phyloP scores from a whole-genome alignment of 64 coral and sea anemone genomes.

The Stichodactyla helianthus region DNA sequence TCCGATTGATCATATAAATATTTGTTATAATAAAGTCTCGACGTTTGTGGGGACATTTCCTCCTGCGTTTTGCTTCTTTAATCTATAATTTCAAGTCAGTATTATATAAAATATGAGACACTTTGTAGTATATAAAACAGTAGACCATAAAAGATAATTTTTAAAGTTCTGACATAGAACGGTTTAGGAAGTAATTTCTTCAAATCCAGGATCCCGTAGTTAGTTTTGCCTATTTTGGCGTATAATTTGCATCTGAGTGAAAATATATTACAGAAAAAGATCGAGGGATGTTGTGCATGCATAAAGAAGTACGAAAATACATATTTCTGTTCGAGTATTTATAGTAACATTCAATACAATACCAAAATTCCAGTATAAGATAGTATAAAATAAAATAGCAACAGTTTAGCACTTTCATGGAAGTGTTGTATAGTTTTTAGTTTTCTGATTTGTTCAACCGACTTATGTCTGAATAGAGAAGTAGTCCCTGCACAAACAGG shows the following conservation, averaged over 20 bases:
- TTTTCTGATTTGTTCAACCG: neutral
- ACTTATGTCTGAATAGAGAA: too few relatives aligned
- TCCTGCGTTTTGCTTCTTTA: neutral
- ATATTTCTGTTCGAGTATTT: constrained; percentile 1
- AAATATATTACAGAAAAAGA: neutral
- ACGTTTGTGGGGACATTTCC: neutral
- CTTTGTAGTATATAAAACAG: neutral
- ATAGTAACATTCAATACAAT: neutral
- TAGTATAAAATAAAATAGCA: constrained; percentile 7
- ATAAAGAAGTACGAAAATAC: neutral
- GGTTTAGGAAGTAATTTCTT: neutral
- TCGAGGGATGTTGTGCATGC: neutral
- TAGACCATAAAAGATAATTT: neutral
- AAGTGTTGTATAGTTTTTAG: neutral
- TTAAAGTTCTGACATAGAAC: neutral
- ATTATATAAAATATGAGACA: constrained; percentile 9
- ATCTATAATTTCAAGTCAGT: neutral
- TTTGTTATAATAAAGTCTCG: constrained; percentile 9
- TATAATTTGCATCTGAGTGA: neutral
- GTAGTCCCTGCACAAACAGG: too few relatives aligned
- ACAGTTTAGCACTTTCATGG: neutral
- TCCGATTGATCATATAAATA: neutral
- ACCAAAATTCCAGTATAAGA: neutral
- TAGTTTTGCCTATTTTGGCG: neutral
- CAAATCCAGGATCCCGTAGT: neutral